Percentiles rank a stretch among this genome's conserved stretches.
These are phyloP conservation scores for Euwallacea similis DNA, from an alignment of 1,140 invertebrate genomes.

Conservation along the genomic window DNA sequence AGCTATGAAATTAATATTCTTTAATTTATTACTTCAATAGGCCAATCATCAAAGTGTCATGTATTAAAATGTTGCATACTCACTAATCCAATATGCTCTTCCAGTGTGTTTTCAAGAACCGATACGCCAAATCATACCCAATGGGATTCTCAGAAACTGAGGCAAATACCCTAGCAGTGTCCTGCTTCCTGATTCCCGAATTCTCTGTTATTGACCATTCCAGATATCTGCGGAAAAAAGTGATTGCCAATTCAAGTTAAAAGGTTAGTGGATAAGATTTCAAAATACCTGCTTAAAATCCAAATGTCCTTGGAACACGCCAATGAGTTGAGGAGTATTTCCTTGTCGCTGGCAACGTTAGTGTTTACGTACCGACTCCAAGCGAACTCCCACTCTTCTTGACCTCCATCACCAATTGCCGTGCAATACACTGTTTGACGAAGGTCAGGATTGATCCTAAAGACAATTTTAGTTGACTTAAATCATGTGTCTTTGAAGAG, in stretches of 20 bases:
- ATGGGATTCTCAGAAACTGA: slow-evolving; percentile 70
- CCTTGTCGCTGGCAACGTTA: slow-evolving; percentile 76
- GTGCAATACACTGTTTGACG: slow-evolving; percentile 81
- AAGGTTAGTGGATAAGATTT: neutral
- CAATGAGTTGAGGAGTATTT: slow-evolving; percentile 71
- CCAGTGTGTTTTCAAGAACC: slow-evolving; percentile 76
- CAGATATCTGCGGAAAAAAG: slow-evolving; percentile 59
- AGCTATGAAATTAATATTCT: slow-evolving; percentile 54
- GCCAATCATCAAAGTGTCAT: neutral
- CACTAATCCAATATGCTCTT: slow-evolving; percentile 69
- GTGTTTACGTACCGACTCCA: slow-evolving; percentile 74
- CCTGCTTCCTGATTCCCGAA: slow-evolving; percentile 79
- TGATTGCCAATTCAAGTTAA: slow-evolving; percentile 38
- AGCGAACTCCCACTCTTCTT: slow-evolving; percentile 83
- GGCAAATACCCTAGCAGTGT: slow-evolving; percentile 71
- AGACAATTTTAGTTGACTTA: neutral
- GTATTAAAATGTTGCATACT: slow-evolving; percentile 51
- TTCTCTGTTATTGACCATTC: slow-evolving; percentile 69
- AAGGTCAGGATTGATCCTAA: slow-evolving; percentile 76
- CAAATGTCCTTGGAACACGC: slow-evolving; percentile 78
- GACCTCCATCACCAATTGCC: slow-evolving; percentile 76
- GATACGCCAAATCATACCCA: slow-evolving; percentile 73
- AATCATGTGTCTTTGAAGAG: slow-evolving; percentile 2
- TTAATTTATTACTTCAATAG: neutral
- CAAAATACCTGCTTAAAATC: slow-evolving; percentile 62